A percentile compares a stretch with the other conserved stretches of the same genome.
Conservation (phyloP, 2,113 vertebrate genomes). For the Stomatorhinus ivindoensis region DNA sequence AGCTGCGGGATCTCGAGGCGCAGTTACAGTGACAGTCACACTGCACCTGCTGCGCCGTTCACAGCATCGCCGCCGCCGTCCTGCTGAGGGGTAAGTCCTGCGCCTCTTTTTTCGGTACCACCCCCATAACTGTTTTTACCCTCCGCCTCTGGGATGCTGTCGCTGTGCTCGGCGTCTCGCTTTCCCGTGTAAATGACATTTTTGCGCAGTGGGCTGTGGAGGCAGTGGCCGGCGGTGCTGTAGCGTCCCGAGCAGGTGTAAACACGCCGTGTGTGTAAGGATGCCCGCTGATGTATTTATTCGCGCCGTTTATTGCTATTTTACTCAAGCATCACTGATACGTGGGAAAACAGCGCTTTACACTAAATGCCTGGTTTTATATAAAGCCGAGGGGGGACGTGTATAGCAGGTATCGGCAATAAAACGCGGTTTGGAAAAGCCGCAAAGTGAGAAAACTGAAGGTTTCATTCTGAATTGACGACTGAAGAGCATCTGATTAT, state of each 20-base stretch:
- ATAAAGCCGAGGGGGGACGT: not conserved
- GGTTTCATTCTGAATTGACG: not conserved
- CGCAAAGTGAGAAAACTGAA: not conserved
- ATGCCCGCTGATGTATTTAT: not conserved
- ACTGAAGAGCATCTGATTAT: not conserved
- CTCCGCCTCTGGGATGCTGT: not conserved
- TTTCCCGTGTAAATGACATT: not conserved
- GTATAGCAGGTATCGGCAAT: not conserved
- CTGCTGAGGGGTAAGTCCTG: not conserved
- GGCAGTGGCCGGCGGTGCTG: not conserved
- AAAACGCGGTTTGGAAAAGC: not conserved
- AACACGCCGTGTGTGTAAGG: not conserved
- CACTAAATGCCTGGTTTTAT: not conserved
- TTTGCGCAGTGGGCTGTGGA: not conserved
- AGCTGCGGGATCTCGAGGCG: not conserved
- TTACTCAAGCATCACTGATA: too few species aligned
- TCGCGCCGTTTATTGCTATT: too few species aligned
- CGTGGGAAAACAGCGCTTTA: too few species aligned
- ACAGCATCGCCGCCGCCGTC: not conserved
- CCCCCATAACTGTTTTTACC: not conserved
- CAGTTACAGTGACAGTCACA: not conserved
- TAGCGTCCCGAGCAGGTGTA: not conserved
- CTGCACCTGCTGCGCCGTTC: not conserved
- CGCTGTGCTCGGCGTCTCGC: not conserved
- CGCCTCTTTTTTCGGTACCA: not conserved